Percentiles rank a stretch among this genome's conserved stretches.
Conservation (phyloP, 2,113 vertebrate species). For the Nerophis lumbriciformis region DNA sequence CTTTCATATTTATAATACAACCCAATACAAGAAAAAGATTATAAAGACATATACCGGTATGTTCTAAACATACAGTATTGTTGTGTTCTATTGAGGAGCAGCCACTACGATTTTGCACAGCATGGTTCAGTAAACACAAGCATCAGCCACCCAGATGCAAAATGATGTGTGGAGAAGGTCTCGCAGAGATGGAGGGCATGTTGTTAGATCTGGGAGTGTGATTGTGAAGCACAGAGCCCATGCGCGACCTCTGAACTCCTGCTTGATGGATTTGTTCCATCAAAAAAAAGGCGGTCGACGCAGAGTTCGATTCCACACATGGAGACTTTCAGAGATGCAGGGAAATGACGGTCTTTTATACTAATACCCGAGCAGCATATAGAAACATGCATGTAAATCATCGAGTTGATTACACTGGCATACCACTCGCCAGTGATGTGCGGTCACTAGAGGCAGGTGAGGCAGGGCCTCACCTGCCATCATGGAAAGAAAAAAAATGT, state of each 20-base stretch:
- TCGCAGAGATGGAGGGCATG: conserved; percentile 37
- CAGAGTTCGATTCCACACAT: conserved; percentile 22
- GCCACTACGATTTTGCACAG: background rate
- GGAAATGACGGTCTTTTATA: conserved; percentile 15
- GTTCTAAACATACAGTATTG: background rate
- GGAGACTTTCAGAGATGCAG: conserved; percentile 28
- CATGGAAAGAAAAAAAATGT: no score
- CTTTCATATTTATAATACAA: background rate
- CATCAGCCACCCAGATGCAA: conserved; percentile 40
- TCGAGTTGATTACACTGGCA: background rate
- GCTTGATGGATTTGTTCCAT: conserved; percentile 60
- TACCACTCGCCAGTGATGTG: background rate
- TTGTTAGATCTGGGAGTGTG: conserved; percentile 48
- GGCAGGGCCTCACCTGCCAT: no score
- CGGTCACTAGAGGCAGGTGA: no score
- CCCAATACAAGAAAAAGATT: background rate
- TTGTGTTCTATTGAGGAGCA: background rate
- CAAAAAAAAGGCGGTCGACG: conserved; percentile 30
- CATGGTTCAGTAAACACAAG: conserved; percentile 35
- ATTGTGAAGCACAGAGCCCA: conserved; percentile 52
- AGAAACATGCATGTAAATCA: background rate
- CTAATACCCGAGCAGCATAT: conserved; percentile 4
- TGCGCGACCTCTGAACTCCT: conserved; percentile 56
- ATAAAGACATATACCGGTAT: background rate
- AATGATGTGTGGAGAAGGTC: conserved; percentile 39